A percentile compares a stretch with the other conserved stretches of the same genome.
Evolutionary conservation across 2,113 vertebrate species (phyloP).

Genomic region (Neopipo cinnamomea): DNA sequence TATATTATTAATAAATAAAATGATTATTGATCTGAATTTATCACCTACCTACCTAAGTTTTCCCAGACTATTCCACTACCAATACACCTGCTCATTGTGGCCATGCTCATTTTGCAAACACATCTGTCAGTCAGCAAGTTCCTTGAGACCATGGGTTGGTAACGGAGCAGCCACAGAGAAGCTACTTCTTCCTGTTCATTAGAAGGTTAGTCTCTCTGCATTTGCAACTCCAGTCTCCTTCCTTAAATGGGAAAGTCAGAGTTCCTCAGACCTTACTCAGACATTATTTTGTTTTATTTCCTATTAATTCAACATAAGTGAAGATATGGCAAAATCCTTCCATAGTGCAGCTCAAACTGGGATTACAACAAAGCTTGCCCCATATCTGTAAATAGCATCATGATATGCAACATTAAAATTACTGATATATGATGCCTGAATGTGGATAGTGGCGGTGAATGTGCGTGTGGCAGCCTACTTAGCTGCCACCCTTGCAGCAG

Average conservation of each 20-base stretch:
- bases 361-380: neutral
- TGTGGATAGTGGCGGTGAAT: neutral
- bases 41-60: neutral
- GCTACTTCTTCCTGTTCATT: neutral
- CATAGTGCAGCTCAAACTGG: neutral
- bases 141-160: fast-evolving
- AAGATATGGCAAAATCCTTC: neutral
- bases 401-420: neutral
- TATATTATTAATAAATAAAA: neutral
- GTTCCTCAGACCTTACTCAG: neutral
- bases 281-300: neutral
- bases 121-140: neutral
- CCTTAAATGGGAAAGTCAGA: neutral
- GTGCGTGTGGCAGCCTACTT: neutral
- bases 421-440: neutral
- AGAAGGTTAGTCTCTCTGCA: neutral
- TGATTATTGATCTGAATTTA: neutral
- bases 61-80: neutral
- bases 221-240: neutral
- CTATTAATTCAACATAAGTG: neutral
- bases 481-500: neutral
- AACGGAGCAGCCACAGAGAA: neutral
- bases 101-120: neutral
- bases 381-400: neutral
- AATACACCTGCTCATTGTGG: neutral